Conservation (phyloP, 2,113 vertebrate genomes). For the Ciconia maguari region DNA sequence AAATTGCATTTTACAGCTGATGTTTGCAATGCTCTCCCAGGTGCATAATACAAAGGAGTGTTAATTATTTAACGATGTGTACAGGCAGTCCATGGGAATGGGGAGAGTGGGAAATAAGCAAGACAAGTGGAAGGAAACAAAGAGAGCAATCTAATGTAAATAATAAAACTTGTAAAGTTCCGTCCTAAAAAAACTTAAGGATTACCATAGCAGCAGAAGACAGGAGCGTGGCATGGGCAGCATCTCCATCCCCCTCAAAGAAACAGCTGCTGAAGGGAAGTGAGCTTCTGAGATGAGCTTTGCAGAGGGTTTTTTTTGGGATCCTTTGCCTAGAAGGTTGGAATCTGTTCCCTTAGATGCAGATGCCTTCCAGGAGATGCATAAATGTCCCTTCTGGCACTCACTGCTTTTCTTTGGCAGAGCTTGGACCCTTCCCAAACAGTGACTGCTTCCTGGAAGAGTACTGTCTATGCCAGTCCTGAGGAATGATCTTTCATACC, state of each 20-base stretch:
- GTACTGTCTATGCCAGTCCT: background rate
- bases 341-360: background rate
- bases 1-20: background rate
- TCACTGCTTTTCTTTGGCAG: background rate
- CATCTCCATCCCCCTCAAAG: background rate
- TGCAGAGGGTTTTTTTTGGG: background rate
- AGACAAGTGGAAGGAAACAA: background rate
- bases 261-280: background rate
- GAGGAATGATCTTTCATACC: background rate
- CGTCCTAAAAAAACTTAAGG: background rate
- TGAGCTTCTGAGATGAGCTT: background rate
- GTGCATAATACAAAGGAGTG: background rate
- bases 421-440: background rate
- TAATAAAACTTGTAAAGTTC: background rate
- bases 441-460: background rate
- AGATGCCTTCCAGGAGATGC: background rate
- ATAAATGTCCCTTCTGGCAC: background rate
- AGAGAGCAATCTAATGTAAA: background rate
- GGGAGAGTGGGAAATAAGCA: constrained; percentile 2
- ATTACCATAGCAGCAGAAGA: background rate
- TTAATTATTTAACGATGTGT: constrained; percentile 38
- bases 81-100: background rate
- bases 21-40: background rate
- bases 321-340: background rate
- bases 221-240: background rate